phyloP scores from a whole-genome alignment of 2,113 vertebrate genomes.

The Tragelaphus scriptus region DNA sequence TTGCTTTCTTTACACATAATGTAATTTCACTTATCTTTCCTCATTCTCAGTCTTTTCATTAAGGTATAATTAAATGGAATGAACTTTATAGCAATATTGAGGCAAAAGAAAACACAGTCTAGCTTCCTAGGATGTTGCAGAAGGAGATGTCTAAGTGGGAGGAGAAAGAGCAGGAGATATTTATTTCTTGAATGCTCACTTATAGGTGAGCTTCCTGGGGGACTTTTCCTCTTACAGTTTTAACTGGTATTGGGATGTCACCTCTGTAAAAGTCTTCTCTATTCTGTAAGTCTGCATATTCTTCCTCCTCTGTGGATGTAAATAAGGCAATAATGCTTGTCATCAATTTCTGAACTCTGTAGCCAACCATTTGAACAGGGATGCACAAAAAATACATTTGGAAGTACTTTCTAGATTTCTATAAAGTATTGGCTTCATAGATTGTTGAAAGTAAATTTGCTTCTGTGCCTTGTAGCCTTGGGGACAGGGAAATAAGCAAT shows the following conservation, averaged over 20 bases:
- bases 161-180: background rate
- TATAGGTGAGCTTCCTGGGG: background rate
- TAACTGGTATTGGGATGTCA: background rate
- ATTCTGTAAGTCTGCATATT: background rate
- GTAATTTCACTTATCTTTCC: background rate
- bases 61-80: background rate
- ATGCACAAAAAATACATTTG: background rate
- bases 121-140: background rate
- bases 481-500: background rate
- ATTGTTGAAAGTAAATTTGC: background rate
- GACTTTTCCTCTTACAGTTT: background rate
- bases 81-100: background rate
- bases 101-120: background rate
- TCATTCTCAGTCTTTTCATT: background rate
- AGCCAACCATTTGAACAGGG: background rate
- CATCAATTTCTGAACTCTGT: background rate
- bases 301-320: background rate
- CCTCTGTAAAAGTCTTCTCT: background rate
- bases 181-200: background rate
- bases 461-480: background rate
- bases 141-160: background rate
- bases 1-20: background rate
- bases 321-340: background rate
- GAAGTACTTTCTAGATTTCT: background rate
- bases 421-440: background rate